A percentile compares a stretch with the other conserved stretches of the same genome.
phyloP scores from a whole-genome alignment of 2,888 invertebrate genomes.

The Syrphus vitripennis region DNA sequence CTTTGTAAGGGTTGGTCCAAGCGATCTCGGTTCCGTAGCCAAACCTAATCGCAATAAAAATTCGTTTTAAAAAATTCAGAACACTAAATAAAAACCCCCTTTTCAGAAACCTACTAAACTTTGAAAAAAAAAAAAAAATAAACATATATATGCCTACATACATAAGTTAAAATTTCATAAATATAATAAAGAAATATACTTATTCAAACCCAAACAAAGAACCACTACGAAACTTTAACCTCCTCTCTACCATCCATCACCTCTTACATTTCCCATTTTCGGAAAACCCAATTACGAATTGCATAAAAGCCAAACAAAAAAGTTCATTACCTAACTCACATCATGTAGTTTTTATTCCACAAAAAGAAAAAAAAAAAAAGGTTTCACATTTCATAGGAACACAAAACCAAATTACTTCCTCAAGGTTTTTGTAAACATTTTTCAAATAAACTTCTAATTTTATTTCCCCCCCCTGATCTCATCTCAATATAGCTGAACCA shows the following conservation, averaged over 20 bases:
- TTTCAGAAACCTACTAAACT: too few relatives aligned
- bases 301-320: slow-evolving; percentile 1
- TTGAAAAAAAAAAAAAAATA: too few relatives aligned
- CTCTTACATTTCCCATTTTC: neutral
- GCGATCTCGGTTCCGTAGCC: too few relatives aligned
- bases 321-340: neutral
- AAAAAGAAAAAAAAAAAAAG: too few relatives aligned
- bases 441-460: slow-evolving; percentile 10
- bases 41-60: too few relatives aligned
- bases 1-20: too few relatives aligned
- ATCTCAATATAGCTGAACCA: neutral
- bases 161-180: too few relatives aligned
- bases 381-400: neutral
- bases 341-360: neutral
- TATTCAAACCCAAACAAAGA: neutral
- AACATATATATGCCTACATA: too few relatives aligned
- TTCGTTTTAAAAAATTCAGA: too few relatives aligned
- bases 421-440: slow-evolving; percentile 40
- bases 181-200: too few relatives aligned
- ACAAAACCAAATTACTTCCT: slow-evolving; percentile 19
- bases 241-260: slow-evolving; percentile 2
- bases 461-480: neutral
- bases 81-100: too few relatives aligned
- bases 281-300: neutral
- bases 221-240: neutral